A percentile compares a stretch with the other conserved stretches of the same genome.
Conservation (phyloP, 2,113 vertebrate species). For the Cyrtonyx montezumae region DNA sequence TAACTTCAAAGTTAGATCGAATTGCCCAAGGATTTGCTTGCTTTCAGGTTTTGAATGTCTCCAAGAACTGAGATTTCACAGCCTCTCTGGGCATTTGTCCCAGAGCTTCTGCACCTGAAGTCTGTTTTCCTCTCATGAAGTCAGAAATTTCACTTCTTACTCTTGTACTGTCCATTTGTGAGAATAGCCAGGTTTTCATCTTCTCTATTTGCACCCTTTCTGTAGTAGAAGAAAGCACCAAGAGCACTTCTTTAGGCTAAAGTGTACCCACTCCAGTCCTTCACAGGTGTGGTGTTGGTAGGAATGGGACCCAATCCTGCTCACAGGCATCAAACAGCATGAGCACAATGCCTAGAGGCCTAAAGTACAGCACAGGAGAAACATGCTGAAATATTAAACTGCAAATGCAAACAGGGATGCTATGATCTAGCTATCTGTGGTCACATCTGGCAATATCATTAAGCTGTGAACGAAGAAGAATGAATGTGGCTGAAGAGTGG, state of each 20-base stretch:
- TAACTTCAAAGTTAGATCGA: background rate
- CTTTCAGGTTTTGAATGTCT: background rate
- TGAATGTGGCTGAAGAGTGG: background rate
- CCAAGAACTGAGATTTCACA: fast-evolving
- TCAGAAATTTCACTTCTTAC: background rate
- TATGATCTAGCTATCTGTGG: background rate
- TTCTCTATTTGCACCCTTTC: background rate
- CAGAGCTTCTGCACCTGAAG: background rate
- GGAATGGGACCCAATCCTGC: background rate
- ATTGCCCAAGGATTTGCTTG: background rate
- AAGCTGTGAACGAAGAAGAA: background rate
- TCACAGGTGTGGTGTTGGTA: background rate
- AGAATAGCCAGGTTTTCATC: background rate
- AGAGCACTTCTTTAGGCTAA: background rate
- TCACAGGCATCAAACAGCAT: fast-evolving
- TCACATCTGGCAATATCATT: background rate
- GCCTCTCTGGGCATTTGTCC: background rate
- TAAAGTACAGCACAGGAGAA: background rate
- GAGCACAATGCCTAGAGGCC: background rate
- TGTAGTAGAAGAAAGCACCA: fast-evolving
- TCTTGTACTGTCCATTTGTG: fast-evolving
- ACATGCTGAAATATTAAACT: background rate
- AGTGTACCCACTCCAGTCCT: background rate
- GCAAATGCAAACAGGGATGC: background rate
- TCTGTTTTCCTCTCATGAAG: background rate